Evolutionary conservation across 2,113 vertebrate genomes (phyloP), one percentile per base, ranked within the genome.

Genomic region (Alaudala cheleensis): DNA sequence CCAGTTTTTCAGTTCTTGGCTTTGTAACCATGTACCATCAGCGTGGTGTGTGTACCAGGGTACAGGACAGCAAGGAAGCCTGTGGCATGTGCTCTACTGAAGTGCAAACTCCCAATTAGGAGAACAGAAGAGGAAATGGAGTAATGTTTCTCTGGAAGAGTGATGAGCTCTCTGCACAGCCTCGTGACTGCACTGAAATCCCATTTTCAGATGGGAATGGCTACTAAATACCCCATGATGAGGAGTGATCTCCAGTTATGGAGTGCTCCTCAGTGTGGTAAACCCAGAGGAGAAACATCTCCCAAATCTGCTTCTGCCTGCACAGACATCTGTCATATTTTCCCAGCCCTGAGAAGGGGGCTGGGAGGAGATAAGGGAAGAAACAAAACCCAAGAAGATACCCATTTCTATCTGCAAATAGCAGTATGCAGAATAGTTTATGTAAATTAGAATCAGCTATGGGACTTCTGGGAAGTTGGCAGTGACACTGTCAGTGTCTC

Each of bases 101-200:
- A 81, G 11, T 21, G 45, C 71, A 71, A 54, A 62, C 34, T 86
- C 40, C 88, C 45, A 25, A 21, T 79, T 29, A 93, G 70, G 80
- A 89, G 87, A 95, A 90, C 5, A 92, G 54, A 93, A 87, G n/a
- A 93, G 78, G 81, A 95, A 87, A 82, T 60, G 45, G 86, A 50
- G 72, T 31, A 44, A n/a, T 17, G 20, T 51, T 86, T 92, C 64
- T 85, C 51, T 93, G 82, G 88, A 94, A 90, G 51, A 90, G 45
- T 6, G 42, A 50, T 34, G 54, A 47, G 33, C 26, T 23, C 33
- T 64, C 50, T 66, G 47, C 64, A 58, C 16, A 83, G 47, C n/a
- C 74, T 60, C 42, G 24, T 51, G 78, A 60, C 66, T 62, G 42
- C 57, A 49, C 37, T 45, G 40, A 81, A 78, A 78, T 49, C 37